Evolutionary conservation across 2,797 vertebrate genomes (phyloP), one percentile per base, ranked within the genome.

Genomic region (Myotis pilosus): DNA sequence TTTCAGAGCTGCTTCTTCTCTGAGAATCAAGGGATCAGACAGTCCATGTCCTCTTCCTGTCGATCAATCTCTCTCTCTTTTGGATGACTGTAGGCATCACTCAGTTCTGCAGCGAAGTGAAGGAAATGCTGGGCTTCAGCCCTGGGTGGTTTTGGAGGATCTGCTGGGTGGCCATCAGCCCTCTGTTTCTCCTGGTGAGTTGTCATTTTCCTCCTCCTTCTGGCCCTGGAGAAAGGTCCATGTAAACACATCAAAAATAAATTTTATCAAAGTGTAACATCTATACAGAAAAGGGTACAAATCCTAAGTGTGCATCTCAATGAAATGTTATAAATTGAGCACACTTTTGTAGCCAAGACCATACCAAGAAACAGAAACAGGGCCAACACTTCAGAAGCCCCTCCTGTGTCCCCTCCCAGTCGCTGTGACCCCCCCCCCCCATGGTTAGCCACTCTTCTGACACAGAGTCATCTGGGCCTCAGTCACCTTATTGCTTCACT

Each of bases 81-180:
- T 4, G 95, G 55, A 49, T 84, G 53, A 60, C 91, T 98, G 64
- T 95, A 99, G 99, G 99, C 30, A 99, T 99, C 96, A 98, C 97
- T 71, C 99, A 99, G 91, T 99, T 99, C 97, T 99, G 99, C 97
- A 99, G 98, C 0, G 99, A 99, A 1, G 92, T 99, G 97, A 98
- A 99, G 64, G 96, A 98, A 95, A 99, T 99, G 99, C 98, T 99
- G 2, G 99, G 99, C 89, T 99, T 99, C 97, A 98, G 98, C 96
- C 99, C 99, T 0, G 99, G 99, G 60, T 98, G 97, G 98, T 99
- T 99, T 97, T 99, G 99, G 99, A 98, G 98, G 97, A 96, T 99
- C 93, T 99, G 99, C 98, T 99, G 99, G 99, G 98, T 99, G 10
- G 99, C 98, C 93, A 99, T 99, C 97, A 99, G 99, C 96, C 99